Base-by-base conservation (phyloP, 2,888 invertebrate genomes). In the Cryptus viduatorius region DNA sequence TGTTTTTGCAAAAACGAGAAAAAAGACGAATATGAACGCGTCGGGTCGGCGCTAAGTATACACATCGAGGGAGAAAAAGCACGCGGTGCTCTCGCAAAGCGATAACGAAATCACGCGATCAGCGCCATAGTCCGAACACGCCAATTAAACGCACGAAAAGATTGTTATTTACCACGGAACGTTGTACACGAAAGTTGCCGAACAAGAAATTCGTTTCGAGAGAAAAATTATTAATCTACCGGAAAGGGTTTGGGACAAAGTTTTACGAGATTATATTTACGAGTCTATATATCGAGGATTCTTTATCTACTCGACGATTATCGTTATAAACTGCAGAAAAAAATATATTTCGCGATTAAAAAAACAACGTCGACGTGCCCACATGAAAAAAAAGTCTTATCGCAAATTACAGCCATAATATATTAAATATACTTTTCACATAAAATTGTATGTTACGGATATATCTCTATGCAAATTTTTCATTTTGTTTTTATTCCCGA, bases 71-170 rank as follows among this genome's bases (percentile, higher is more conserved):
- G 76, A 37, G 29, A n/a, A 10, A 48, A 61, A 72, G 19, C 59
- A 72, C 19, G 72, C 42, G 44, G 53, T 68, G 64, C 29, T 59
- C 29, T 59, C 67, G 50, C 50, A 44, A 42, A 24, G 29, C 79
- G 82, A 79, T 79, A 79, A 75, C 67, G 50, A 71, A 84, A 82
- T 84, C 84, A 81, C 80, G 84, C 84, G 73, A 84, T 73, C 53
- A 24, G 69, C 53, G 31, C 37, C 24, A 19, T 65, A 31, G 69
- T 59, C 71, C 72, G 56, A 37, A 37, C 37, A 56, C 61, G 64
- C 53, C 81, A 81, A 84, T 84, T 81, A 81, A 84, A 81, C 65
- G 78, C 84, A 81, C 75, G 81, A 53, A 29, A 65, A 65, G 71
- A 78, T 77, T 81, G 29, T 78, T 84, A 71, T 78, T 81, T 44